These are phyloP conservation scores for Machaerirhynchus nigripectus DNA, from an alignment of 2,113 vertebrate species.

Conservation along the genomic window DNA sequence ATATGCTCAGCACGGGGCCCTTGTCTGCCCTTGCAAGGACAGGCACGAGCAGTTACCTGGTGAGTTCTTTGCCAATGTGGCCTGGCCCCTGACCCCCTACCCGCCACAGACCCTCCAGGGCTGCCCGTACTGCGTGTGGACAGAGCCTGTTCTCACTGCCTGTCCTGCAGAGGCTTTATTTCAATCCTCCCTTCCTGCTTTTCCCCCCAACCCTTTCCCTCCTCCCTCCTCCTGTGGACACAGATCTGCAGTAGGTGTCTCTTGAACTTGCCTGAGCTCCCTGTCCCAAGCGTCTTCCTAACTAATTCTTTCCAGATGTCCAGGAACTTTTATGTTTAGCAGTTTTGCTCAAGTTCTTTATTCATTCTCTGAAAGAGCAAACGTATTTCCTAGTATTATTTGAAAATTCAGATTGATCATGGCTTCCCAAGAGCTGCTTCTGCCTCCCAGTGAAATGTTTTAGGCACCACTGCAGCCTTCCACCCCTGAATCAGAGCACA, in stretches of 20 bases:
- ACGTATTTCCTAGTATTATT: not conserved
- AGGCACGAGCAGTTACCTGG: not conserved
- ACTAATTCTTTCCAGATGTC: constrained; percentile 56
- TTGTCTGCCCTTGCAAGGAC: not conserved
- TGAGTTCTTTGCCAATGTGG: rapidly evolving
- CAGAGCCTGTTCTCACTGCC: not conserved
- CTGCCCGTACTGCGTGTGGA: not conserved
- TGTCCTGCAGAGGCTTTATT: not conserved
- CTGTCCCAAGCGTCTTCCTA: constrained; percentile 30
- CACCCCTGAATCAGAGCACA: not conserved
- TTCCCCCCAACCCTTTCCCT: not conserved
- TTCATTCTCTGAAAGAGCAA: not conserved
- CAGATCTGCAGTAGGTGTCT: constrained; percentile 53
- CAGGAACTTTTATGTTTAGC: not conserved
- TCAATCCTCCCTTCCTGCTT: constrained; percentile 46
- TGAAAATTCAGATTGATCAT: not conserved
- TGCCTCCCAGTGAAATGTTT: not conserved
- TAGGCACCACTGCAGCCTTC: not conserved
- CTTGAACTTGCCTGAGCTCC: constrained; percentile 50
- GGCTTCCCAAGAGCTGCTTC: not conserved
- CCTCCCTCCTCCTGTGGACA: not conserved
- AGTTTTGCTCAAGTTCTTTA: not conserved
- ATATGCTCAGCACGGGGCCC: not conserved
- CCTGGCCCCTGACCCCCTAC: not conserved
- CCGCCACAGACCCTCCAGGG: not conserved